Conservation (phyloP, 2,797 vertebrate species). For the Halcyon chelicuti region DNA sequence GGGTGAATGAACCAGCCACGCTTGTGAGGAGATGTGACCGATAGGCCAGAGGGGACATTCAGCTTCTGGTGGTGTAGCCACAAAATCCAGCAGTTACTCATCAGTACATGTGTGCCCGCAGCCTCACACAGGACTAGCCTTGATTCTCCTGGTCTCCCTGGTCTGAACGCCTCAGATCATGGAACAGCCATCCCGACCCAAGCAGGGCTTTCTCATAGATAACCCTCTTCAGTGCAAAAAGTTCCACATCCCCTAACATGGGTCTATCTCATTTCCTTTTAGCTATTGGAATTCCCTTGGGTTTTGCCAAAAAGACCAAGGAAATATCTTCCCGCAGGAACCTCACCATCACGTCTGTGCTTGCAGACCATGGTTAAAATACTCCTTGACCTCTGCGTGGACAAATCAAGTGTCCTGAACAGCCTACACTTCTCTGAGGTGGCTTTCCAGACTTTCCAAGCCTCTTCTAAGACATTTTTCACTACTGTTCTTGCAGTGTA, state of each 20-base stretch:
- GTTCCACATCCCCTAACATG: not conserved
- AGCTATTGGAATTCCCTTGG: not conserved
- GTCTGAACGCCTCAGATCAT: not conserved
- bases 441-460: not conserved
- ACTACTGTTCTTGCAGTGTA: not conserved
- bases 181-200: not conserved
- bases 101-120: not conserved
- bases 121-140: not conserved
- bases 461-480: not conserved
- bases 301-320: slow-evolving; percentile 14
- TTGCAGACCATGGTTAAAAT: not conserved
- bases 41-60: slow-evolving; percentile 93
- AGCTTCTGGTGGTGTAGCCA: slow-evolving; percentile 84
- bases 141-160: not conserved
- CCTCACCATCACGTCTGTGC: not conserved
- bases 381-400: not conserved
- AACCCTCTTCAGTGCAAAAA: not conserved
- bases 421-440: not conserved
- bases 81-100: slow-evolving; percentile 31
- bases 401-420: not conserved
- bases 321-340: not conserved
- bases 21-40: slow-evolving; percentile 93
- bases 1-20: slow-evolving; percentile 97
- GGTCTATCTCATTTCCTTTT: slow-evolving; percentile 7
- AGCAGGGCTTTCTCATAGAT: not conserved